phyloP scores from a whole-genome alignment of 2,888 invertebrate genomes.

The Nezara viridula region DNA sequence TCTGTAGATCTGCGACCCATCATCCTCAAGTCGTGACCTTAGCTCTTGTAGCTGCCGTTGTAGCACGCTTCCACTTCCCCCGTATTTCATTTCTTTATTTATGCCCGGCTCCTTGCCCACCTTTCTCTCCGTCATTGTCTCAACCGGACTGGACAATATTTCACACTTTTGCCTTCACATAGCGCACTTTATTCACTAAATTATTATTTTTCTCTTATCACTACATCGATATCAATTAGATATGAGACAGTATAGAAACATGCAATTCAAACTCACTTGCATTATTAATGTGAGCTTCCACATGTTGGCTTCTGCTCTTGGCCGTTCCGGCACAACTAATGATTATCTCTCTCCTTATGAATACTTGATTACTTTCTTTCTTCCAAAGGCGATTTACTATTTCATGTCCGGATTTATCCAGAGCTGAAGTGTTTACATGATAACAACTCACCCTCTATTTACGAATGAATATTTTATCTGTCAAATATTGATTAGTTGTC shows the following conservation, averaged over 20 bases:
- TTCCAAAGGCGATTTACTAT: background rate
- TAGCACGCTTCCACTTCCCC: background rate
- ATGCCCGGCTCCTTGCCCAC: background rate
- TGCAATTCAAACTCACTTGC: background rate
- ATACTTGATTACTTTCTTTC: background rate
- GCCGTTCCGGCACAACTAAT: background rate
- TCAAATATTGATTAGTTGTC: constrained; percentile 35
- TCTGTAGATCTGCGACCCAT: background rate
- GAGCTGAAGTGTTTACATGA: constrained; percentile 24
- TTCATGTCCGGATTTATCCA: background rate
- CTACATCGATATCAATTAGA: background rate
- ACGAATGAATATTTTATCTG: background rate
- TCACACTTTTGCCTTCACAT: background rate
- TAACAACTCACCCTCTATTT: constrained; percentile 1
- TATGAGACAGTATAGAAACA: background rate
- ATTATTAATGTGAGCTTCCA: background rate
- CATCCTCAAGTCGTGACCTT: background rate
- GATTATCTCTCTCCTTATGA: background rate
- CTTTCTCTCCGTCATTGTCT: background rate
- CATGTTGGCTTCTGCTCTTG: background rate
- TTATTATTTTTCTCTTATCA: background rate
- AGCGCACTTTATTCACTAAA: background rate
- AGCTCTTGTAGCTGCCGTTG: background rate
- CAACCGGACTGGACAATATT: background rate
- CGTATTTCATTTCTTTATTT: constrained; percentile 5